Percentiles rank a stretch among this genome's conserved stretches.
Conservation (phyloP, 2,888 invertebrate species). For the Drosophila hamatofila region DNA sequence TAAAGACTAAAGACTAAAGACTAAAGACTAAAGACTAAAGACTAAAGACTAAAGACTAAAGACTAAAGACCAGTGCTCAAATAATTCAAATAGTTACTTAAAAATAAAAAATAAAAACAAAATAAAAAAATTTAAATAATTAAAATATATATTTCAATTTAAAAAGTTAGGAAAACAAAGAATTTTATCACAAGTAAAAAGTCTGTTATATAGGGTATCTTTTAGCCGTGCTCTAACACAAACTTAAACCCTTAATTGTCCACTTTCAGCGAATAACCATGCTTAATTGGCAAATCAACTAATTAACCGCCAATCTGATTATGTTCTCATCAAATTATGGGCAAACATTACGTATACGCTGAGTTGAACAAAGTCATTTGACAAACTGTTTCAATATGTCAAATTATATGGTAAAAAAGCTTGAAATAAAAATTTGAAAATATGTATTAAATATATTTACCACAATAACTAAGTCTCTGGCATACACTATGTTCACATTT, state of each 20-base stretch:
- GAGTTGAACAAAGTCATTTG: neutral
- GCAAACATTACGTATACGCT: constrained; percentile 10
- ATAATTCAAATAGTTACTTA: too few species aligned
- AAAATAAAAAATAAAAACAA: too few species aligned
- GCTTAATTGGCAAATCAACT: neutral
- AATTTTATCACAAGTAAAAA: too few species aligned
- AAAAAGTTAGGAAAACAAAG: too few species aligned
- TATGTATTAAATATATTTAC: neutral
- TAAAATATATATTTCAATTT: too few species aligned
- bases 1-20: too few species aligned
- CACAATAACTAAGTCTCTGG: neutral
- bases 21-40: too few species aligned
- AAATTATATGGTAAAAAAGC: neutral
- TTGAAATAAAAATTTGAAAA: neutral
- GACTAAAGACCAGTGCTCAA: too few species aligned
- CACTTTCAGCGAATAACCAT: neutral
- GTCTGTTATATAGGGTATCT: too few species aligned
- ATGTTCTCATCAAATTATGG: neutral
- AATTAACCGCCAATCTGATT: neutral
- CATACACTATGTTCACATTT: neutral
- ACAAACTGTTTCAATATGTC: neutral
- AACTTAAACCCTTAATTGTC: neutral
- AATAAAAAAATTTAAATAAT: too few species aligned
- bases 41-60: too few species aligned
- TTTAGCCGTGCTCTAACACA: neutral